Base-by-base conservation (phyloP, 23 tunicate species). In the Botrylloides violaceus region DNA sequence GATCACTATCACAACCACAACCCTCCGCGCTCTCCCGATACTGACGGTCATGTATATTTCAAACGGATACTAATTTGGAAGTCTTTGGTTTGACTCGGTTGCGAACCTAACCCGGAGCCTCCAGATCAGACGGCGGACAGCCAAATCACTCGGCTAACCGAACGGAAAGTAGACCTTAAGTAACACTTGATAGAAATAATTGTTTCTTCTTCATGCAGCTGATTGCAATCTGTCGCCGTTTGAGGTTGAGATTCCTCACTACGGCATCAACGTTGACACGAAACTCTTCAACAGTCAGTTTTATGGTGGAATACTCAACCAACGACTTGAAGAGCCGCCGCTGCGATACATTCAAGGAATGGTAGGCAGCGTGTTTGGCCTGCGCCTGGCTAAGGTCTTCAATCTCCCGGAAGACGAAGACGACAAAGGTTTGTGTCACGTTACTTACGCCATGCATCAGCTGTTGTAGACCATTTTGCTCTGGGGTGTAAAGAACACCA, bases 241-340 rank as follows among this genome's bases (percentile, higher is more conserved):
- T 50, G 95, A 87, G 56, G 58, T 80, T 56, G 47, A 66, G 55
- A 28, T 87, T 36, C 95, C 95, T 1, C 49, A 56, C n/a, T 87
- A 66, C 66, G 95, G 86, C 20, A 87, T 87, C 34, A 72, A 80
- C 34, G 1, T 87, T 4, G 56, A 37, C 22, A 72, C 81, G 28
- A 35, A 65, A 19, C 26, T 49, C 27, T 74, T 74, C n/a, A 84
- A 84, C 49, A 81, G 87, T 20, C 65, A 59, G 12, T 87, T 79
- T 68, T 81, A 80, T 49, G 55, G 38, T 9, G 95, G 95, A 36
- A 23, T 81, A 29, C 29, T 80, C 23, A 78, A 59, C 32, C 49
- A 76, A 22, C 59, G 61, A 56, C 48, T 50, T 53, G 82, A 85
- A 2, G 95, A 87, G 82, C 66, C 61, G 28, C 78, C 82, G 9